Base-by-base conservation (phyloP, 2,888 invertebrate genomes). In the Melikaiella ostensackeni region DNA sequence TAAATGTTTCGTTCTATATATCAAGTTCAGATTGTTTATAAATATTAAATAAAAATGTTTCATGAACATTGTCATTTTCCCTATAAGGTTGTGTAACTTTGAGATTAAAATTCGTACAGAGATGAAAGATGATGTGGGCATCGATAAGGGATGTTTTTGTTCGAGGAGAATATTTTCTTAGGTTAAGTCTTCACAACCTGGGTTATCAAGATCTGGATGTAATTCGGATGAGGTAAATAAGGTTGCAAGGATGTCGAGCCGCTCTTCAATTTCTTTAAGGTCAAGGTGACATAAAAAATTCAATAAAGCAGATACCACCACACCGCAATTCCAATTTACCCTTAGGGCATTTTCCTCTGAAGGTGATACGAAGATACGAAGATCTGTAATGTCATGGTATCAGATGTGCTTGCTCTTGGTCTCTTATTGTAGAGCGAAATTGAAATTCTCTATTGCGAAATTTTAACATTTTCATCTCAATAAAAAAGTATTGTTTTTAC, bases 251-350 rank as follows among this genome's bases (percentile, higher is more conserved):
- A 30, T 66, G 42, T 46, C 42, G 66, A 66, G 66, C 30, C 27
- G 46, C 27, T 46, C 46, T 46, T 27, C 19, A 30, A 30, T 27
- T 66, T 66, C 42, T 30, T 9, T 27, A 30, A 46, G 42, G 46
- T 27, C 42, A 27, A 66, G 46, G 66, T 66, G 46, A n/a, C 27
- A 66, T 46, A 66, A 19, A 66, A 66, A 46, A 66, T 66, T 66
- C 46, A 66, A 66, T 66, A 66, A 66, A 66, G 27, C 42, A 24
- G 27, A 46, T 46, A 46, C 66, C 27, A 46, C 46, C n/a, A n/a
- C n/a, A n/a, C 27, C 46, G 8, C 66, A 66, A 66, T 27, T n/a
- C 46, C 66, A 66, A 46, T 66, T 46, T 46, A 24, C 46, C 24
- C 46, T 46, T 9, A 46, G 46, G 30, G 66, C 42, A 46, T 66